A percentile compares a stretch with the other conserved stretches of the same genome.
These are phyloP conservation scores for Alligator sinensis DNA, from an alignment of 2,113 vertebrate genomes.

Conservation along the genomic window DNA sequence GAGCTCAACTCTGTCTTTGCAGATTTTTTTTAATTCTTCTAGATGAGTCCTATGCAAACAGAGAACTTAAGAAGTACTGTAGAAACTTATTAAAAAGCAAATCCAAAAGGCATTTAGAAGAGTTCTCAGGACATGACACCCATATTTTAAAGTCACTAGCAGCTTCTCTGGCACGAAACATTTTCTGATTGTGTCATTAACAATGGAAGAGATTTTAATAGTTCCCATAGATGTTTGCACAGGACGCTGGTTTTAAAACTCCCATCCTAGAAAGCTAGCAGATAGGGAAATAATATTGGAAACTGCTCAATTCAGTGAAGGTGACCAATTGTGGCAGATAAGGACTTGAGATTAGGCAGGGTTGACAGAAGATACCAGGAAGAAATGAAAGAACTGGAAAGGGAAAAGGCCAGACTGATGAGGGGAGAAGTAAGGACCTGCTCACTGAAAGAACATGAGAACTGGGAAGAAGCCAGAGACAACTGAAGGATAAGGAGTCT, in stretches of 20 bases:
- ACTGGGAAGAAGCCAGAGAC: background rate
- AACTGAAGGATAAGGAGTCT: background rate
- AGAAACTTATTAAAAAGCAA: background rate
- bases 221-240: background rate
- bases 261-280: background rate
- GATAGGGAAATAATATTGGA: background rate
- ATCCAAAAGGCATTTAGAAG: background rate
- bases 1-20: background rate
- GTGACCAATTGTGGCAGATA: background rate
- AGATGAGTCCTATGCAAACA: background rate
- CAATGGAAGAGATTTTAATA: background rate
- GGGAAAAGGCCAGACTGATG: background rate
- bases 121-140: background rate
- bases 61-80: background rate
- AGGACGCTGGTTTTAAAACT: background rate
- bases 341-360: background rate
- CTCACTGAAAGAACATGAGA: background rate
- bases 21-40: background rate
- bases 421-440: background rate
- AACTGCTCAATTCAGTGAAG: background rate
- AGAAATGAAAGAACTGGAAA: background rate
- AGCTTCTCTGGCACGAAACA: background rate
- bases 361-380: background rate
- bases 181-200: background rate
- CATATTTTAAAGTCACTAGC: background rate